A percentile compares a stretch with the other conserved stretches of the same genome.
These are phyloP conservation scores for Plectropomus leopardus DNA, from an alignment of 2,113 vertebrate species.

Conservation along the genomic window DNA sequence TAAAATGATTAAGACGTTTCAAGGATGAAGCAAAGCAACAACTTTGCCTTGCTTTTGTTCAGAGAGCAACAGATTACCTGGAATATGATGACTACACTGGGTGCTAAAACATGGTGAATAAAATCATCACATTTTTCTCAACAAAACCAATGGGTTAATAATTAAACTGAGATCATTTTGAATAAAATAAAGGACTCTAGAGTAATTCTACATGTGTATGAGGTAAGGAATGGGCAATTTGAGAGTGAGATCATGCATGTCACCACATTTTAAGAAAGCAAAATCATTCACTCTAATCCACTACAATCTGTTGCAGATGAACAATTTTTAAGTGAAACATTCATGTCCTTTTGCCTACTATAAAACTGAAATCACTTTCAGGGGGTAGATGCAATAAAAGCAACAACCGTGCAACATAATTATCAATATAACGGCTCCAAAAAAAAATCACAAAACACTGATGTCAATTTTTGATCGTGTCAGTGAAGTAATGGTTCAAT, in stretches of 20 bases:
- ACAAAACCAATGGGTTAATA: background rate
- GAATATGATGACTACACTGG: background rate
- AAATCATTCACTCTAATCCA: background rate
- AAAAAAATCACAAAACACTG: background rate
- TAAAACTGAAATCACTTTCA: constrained; percentile 11
- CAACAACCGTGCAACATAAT: background rate
- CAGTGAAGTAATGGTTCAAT: background rate
- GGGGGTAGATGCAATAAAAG: background rate
- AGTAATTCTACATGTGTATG: background rate
- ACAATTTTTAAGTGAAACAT: background rate
- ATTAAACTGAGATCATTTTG: background rate
- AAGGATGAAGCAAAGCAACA: background rate
- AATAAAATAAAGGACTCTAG: background rate
- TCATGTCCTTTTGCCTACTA: background rate
- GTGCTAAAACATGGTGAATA: background rate
- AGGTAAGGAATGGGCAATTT: background rate
- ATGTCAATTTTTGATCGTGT: background rate
- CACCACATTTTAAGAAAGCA: background rate
- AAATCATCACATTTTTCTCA: background rate
- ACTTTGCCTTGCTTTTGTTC: constrained; percentile 1
- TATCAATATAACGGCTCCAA: background rate
- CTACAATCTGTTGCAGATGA: background rate
- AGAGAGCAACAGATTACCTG: constrained; percentile 2
- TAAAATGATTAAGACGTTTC: constrained; percentile 27
- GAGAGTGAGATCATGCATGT: background rate